Evolutionary conservation across 2,797 vertebrate genomes (phyloP), one percentile per base, ranked within the genome.

Genomic region (Sebastolobus altivelis): DNA sequence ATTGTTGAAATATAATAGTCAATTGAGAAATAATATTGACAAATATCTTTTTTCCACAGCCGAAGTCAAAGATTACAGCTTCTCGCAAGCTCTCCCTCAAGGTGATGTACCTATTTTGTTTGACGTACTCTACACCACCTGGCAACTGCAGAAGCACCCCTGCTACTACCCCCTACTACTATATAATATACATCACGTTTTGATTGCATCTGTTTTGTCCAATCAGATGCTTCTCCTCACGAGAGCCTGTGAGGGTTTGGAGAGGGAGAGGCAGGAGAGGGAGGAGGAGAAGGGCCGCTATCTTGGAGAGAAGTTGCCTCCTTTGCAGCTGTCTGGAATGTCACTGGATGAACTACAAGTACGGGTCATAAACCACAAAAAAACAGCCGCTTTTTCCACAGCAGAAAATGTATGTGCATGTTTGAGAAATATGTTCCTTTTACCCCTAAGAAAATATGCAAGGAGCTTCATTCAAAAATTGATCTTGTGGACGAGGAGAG

Each of bases 61-160:
- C 98, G 75, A 99, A 99, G 94, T 96, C 97, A 70, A 99, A 99
- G 95, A 99, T 99, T 93, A 94, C 98, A 8, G 98, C 98, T 77
- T 99, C 98, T 29, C 97, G 98, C 62, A 99, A 99, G 84, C 98
- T 99, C 79, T 76, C 98, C 85, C 95, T 99, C 79, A 99, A 99
- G 97, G 98, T 99, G 72, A 90, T 92, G 5, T 31, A 20, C 40
- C 20, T 29, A 16, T 52, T 56, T 49, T 54, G 8, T 25, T 14
- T 25, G 3, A 27, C 1, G 1, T 31, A 25, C 25, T 25, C 1
- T 25, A 37, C 13, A 49, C 31, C 9, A 60, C 29, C 20, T 29
- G 38, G 69, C 55, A 43, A 63, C 13, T 13, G 25, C 16, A 40
- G 35, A 13, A 58, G 22, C 27, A 29, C 4, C 25, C 3, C 16